These are phyloP conservation scores for Drosophila suboccidentalis DNA, from an alignment of 2,888 invertebrate species.

Conservation along the genomic window DNA sequence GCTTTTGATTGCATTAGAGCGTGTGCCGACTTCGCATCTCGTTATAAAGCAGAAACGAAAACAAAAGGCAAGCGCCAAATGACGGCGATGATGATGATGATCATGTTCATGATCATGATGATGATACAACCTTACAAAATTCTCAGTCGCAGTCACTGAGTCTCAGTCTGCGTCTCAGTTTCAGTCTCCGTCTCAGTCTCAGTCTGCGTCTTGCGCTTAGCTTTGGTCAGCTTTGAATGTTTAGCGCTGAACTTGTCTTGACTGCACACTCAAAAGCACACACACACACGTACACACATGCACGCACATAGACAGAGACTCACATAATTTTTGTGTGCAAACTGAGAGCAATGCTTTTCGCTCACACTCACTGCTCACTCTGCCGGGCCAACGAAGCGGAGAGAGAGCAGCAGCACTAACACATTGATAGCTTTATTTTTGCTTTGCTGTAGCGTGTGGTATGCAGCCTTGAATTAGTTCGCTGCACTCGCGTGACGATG, in stretches of 20 bases:
- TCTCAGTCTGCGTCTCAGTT: slow-evolving; percentile 27
- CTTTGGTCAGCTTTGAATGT: slow-evolving; percentile 77
- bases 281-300: slow-evolving; percentile 19
- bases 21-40: slow-evolving; percentile 76
- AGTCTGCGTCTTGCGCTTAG: slow-evolving; percentile 56
- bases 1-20: slow-evolving; percentile 80
- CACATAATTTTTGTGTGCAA: slow-evolving; percentile 14
- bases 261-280: slow-evolving; percentile 51
- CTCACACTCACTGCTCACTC: slow-evolving; percentile 35
- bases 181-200: slow-evolving; percentile 36
- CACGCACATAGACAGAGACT: slow-evolving; percentile 25
- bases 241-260: slow-evolving; percentile 82
- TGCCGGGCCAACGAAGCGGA: slow-evolving; percentile 39
- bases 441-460: slow-evolving; percentile 82
- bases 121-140: slow-evolving; percentile 79
- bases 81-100: slow-evolving; percentile 17
- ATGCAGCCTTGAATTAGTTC: slow-evolving; percentile 86
- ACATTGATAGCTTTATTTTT: slow-evolving; percentile 78
- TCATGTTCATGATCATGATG: slow-evolving; percentile 45
- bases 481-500: slow-evolving; percentile 85
- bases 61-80: slow-evolving; percentile 68
- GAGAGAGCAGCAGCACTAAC: slow-evolving; percentile 38
- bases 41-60: slow-evolving; percentile 73
- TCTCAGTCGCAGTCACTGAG: slow-evolving; percentile 55
- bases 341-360: slow-evolving; percentile 35